Evolutionary conservation across 2,113 vertebrate species (phyloP).

Genomic region (Calonectris borealis): DNA sequence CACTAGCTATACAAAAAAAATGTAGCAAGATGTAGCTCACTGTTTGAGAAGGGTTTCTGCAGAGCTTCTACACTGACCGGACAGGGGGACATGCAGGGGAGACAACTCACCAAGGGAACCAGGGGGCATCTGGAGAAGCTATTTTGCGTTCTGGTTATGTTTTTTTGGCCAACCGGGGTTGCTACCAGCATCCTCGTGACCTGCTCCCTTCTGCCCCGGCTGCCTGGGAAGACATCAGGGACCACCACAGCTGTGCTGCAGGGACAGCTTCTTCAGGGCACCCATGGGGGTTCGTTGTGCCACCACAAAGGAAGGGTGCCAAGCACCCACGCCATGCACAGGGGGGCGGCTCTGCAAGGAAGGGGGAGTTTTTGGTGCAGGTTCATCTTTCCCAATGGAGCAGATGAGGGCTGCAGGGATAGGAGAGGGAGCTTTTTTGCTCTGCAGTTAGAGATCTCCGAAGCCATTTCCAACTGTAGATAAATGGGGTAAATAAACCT

Average conservation of each 20-base stretch:
- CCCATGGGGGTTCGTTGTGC: neutral
- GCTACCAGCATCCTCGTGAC: neutral
- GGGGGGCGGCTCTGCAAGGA: neutral
- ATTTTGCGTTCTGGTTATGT: neutral
- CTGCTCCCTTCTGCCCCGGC: neutral
- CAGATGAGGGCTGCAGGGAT: neutral
- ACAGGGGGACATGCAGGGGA: fast-evolving
- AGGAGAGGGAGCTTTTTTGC: neutral
- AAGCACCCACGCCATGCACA: fast-evolving
- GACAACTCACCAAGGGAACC: neutral
- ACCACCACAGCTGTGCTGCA: neutral
- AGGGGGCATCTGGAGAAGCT: neutral
- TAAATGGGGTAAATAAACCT: neutral
- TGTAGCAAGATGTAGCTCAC: neutral
- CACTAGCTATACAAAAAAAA: neutral
- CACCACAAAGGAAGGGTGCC: neutral
- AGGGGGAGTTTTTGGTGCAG: neutral
- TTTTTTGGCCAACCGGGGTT: neutral
- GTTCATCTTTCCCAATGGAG: neutral
- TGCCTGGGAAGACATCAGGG: neutral
- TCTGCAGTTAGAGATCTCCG: neutral
- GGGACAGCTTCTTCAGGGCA: neutral
- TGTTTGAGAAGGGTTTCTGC: neutral
- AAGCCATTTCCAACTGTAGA: neutral
- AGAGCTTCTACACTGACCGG: neutral